Percentiles rank a stretch among this genome's conserved stretches.
phyloP scores from a whole-genome alignment of 2,888 invertebrate genomes.

The Drosophila niveifrons region DNA sequence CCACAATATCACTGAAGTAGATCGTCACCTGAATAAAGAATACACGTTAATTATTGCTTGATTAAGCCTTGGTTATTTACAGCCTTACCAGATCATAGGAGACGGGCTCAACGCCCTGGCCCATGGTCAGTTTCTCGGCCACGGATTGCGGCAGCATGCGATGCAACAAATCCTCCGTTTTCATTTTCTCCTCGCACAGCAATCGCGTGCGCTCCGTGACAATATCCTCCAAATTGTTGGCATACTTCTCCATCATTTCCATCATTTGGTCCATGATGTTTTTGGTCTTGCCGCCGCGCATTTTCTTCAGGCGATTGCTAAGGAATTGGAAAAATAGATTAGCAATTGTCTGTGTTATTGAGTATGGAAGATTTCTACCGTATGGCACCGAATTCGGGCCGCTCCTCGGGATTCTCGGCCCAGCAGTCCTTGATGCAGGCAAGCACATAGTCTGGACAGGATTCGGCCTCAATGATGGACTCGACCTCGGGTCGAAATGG shows the following conservation, averaged over 20 bases:
- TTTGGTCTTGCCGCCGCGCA: slow-evolving; percentile 94
- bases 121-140: slow-evolving; percentile 93
- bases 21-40: slow-evolving; percentile 88
- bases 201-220: slow-evolving; percentile 96
- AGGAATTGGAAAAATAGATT: neutral
- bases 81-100: slow-evolving; percentile 92
- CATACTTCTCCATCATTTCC: slow-evolving; percentile 99
- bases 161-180: slow-evolving; percentile 96
- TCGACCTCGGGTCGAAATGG: slow-evolving; percentile 93
- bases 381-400: slow-evolving; percentile 94
- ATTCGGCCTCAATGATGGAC: slow-evolving; percentile 89
- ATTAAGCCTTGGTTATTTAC: too few species aligned
- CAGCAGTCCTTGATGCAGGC: slow-evolving; percentile 95
- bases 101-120: slow-evolving; percentile 96
- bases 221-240: slow-evolving; percentile 97
- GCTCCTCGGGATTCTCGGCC: slow-evolving; percentile 92
- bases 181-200: slow-evolving; percentile 95
- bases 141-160: slow-evolving; percentile 98
- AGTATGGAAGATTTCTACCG: slow-evolving; percentile 84
- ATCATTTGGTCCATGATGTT: slow-evolving; percentile 99
- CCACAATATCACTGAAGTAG: slow-evolving; percentile 98
- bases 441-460: slow-evolving; percentile 93
- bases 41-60: neutral
- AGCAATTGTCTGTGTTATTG: neutral
- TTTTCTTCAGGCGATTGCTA: slow-evolving; percentile 91